A percentile compares a stretch with the other conserved stretches of the same genome.
Evolutionary conservation across 2,888 invertebrate species (phyloP).

Genomic region (Caenorhabditis wallacei): DNA sequence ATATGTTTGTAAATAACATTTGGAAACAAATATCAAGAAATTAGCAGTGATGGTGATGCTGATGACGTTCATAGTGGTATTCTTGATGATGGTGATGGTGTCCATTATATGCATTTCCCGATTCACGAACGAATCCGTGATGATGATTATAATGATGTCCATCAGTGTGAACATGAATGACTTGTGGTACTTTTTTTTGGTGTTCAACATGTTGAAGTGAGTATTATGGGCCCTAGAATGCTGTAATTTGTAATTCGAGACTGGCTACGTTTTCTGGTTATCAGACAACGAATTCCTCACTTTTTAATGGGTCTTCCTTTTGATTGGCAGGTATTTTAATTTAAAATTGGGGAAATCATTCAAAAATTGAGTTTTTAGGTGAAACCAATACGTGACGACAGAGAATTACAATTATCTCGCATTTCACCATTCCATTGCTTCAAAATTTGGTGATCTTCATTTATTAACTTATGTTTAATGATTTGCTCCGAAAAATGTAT

Average conservation of each 20-base stretch:
- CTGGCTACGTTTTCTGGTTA: conserved; percentile 77
- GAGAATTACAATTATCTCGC: conserved; percentile 63
- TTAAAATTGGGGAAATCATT: background rate
- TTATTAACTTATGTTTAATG: background rate
- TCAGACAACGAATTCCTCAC: conserved; percentile 80
- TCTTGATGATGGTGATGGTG: conserved; percentile 33
- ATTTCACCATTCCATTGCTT: conserved; percentile 73
- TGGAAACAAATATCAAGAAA: no score
- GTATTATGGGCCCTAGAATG: no score
- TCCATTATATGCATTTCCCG: conserved; percentile 23
- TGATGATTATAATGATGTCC: conserved; percentile 69
- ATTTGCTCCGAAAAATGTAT: no score
- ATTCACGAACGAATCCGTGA: conserved; percentile 12
- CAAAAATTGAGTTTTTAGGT: conserved; percentile 32
- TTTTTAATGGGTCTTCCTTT: conserved; percentile 75
- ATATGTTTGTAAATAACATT: no score
- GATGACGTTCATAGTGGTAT: conserved; percentile 18
- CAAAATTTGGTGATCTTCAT: conserved; percentile 62
- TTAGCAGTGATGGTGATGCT: no score
- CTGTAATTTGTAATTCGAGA: conserved; percentile 73
- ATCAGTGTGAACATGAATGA: conserved; percentile 67
- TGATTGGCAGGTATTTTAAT: conserved; percentile 74
- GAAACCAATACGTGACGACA: conserved; percentile 68
- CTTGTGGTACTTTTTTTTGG: conserved; percentile 70
- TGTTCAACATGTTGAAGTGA: conserved; percentile 68